These are phyloP conservation scores for Procavia capensis DNA, from an alignment of 2,113 vertebrate species.

Conservation along the genomic window DNA sequence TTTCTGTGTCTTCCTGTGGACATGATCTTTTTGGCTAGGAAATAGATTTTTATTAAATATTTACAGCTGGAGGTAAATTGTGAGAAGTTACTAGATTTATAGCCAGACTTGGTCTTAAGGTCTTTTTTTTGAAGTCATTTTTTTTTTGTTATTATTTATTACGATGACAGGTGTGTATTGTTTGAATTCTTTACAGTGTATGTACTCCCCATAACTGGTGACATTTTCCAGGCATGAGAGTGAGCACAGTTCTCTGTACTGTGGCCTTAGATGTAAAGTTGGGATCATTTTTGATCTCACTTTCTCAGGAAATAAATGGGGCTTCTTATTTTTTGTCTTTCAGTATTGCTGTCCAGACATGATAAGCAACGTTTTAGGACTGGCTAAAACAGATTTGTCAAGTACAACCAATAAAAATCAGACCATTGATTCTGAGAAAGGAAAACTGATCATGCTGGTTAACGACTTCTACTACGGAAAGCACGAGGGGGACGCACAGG, in stretches of 20 bases:
- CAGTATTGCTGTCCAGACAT: constrained; percentile 92
- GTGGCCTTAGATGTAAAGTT: constrained; percentile 35
- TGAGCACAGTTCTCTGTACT: constrained; percentile 57
- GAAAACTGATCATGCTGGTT: constrained; percentile 98
- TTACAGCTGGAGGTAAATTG: constrained; percentile 11
- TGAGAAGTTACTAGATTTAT: neutral
- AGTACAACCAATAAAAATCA: constrained; percentile 78
- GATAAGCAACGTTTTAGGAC: constrained; percentile 83
- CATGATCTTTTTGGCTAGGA: constrained; percentile 17
- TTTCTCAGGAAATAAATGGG: constrained; percentile 53
- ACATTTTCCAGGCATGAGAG: constrained; percentile 43
- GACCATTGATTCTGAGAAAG: constrained; percentile 88
- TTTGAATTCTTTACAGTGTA: constrained; percentile 34
- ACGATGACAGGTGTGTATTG: constrained; percentile 17
- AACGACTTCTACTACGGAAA: constrained; percentile 98
- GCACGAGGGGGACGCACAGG: constrained; percentile 91
- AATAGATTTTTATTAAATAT: constrained; percentile 31
- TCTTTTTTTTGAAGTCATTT: neutral
- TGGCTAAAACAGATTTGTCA: constrained; percentile 78
- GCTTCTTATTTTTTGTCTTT: constrained; percentile 67
- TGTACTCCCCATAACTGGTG: neutral
- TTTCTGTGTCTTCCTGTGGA: neutral
- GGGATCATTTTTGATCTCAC: constrained; percentile 5
- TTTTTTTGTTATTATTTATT: neutral
- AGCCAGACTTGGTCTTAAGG: neutral